Evolutionary conservation across 2,888 invertebrate species (phyloP), one percentile per base, ranked within the genome.

Genomic region (Chaetoderma sp.): DNA sequence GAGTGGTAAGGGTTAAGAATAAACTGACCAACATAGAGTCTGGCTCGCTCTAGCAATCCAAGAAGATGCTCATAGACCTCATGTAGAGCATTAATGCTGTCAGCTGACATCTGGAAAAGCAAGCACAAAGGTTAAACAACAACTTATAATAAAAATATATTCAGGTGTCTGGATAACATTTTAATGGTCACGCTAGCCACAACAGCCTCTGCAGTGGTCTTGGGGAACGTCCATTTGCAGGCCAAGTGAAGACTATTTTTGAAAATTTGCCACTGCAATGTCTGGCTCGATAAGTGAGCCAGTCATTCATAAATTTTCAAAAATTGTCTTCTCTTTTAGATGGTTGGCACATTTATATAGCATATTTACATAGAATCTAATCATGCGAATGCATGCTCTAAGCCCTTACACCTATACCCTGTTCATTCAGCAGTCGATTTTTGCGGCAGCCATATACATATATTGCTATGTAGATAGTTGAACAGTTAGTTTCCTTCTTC

Each of bases 21-120:
- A 6, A 5, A 77, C 80, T 79, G 70, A 84, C 85, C 86, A 33
- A 83, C 85, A 78, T 95, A 96, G 76, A 93, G 93, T 76, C 93
- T 91, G 0, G 95, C 95, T 13, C 93, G 90, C 71, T 94, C 92
- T 63, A 96, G 84, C 74, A 96, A 76, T 58, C 84, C 75, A 63
- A 87, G 73, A 50, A 88, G 75, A 66, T 86, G 82, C 55, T 81
- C 82, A 74, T 86, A 87, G 49, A 87, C 80, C 77, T 78, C 71
- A 70, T 91, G 91, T 44, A 91, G 84, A 56, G 91, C 89, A 44
- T 89, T 84, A 69, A 89, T 88, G 16, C 91, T 91, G 73, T 92
- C 92, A 21, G 89, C 86, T 60, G 86, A 87, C 76, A 90, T 86
- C 85, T 86, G 74, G 28, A 76, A 74, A n/a, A 63, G 23, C n/a